These are phyloP conservation scores for Dicaeum eximium DNA, from an alignment of 2,113 vertebrate species.

Conservation along the genomic window DNA sequence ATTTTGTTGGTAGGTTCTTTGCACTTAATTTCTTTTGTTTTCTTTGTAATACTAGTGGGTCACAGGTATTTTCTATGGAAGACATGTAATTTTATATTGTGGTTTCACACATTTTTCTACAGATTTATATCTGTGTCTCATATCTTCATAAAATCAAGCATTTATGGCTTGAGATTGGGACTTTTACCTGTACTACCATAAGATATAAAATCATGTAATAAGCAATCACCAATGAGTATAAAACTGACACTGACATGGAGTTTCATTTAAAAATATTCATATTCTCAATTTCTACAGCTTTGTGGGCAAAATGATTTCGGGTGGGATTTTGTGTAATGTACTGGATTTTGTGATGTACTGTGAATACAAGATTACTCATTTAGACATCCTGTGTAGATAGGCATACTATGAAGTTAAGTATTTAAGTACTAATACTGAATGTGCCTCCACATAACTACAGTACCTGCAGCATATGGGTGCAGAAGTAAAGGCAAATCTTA, in stretches of 20 bases:
- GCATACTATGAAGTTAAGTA: background rate
- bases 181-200: background rate
- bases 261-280: background rate
- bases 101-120: background rate
- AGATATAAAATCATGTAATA: background rate
- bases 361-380: background rate
- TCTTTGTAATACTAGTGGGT: background rate
- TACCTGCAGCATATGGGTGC: background rate
- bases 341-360: no score
- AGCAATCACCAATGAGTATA: background rate
- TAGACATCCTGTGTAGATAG: background rate
- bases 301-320: background rate
- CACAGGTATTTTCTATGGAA: background rate
- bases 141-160: background rate
- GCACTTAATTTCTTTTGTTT: background rate
- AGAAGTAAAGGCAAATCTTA: background rate
- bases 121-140: background rate
- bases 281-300: background rate
- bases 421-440: background rate
- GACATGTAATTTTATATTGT: background rate
- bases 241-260: background rate
- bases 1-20: background rate
- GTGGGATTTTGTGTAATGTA: background rate
- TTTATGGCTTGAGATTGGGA: background rate
- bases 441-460: background rate